These are phyloP conservation scores for Drosophila nannoptera DNA, from an alignment of 1,140 invertebrate genomes.

Conservation along the genomic window DNA sequence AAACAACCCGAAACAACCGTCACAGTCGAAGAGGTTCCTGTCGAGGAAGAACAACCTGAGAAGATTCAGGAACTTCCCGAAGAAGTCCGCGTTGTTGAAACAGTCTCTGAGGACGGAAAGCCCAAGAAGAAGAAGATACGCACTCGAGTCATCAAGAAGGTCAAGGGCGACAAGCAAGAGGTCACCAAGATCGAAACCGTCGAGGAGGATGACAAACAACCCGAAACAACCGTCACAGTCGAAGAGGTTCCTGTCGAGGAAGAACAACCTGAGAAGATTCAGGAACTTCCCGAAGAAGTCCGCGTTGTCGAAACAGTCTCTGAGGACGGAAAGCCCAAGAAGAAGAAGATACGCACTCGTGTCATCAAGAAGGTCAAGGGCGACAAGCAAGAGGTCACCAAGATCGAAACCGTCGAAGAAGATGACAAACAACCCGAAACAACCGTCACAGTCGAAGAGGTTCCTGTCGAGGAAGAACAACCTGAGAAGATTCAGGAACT, in stretches of 20 bases:
- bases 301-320: constrained; percentile 12
- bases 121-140: constrained; percentile 25
- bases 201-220: constrained; percentile 18
- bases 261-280: constrained; percentile 12
- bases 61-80: constrained; percentile 15
- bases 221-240: constrained; percentile 12
- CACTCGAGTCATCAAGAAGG: constrained; percentile 29
- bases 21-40: constrained; percentile 16
- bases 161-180: constrained; percentile 25
- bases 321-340: constrained; percentile 15
- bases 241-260: constrained; percentile 16
- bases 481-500: constrained; percentile 18
- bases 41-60: constrained; percentile 21
- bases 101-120: constrained; percentile 12
- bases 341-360: constrained; percentile 26
- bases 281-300: constrained; percentile 22
- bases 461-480: constrained; percentile 17
- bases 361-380: constrained; percentile 29
- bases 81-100: constrained; percentile 18
- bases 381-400: constrained; percentile 27
- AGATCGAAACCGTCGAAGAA: constrained; percentile 25
- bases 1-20: constrained; percentile 13
- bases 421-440: constrained; percentile 19
- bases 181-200: constrained; percentile 28
- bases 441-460: constrained; percentile 17